Evolutionary conservation across 92 coral and sea anemone species (phyloP), one percentile per base, ranked within the genome.

Genomic region (Paramuricea clavata): DNA sequence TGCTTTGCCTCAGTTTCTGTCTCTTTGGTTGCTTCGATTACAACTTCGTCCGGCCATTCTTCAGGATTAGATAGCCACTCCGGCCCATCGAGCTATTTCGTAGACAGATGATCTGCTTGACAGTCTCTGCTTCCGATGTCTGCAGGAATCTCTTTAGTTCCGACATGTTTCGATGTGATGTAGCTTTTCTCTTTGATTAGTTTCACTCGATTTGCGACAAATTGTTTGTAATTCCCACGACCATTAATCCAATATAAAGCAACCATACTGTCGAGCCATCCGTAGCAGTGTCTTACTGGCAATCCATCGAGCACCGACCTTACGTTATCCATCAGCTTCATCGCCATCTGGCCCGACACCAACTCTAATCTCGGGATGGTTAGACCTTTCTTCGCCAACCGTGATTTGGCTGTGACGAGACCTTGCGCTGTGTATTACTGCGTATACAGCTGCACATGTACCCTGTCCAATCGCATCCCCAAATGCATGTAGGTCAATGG

Each of bases 381-480:
- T 49, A 87, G 87, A 2, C 82, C 82, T 28, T 81, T 70, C 69
- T 87, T 87, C 36, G 87, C 57, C 74, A 76, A 83, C 34, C 88
- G 57, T 56, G 83, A 68, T 34, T 74, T 64, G 0, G 90, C 59
- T 8, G 59, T 50, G 2, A 50, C 59, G 17, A 50, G 21, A 12
- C 59, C 59, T 50, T 50, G 59, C 21, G 17, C 22, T n/a, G n/a
- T n/a, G n/a, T n/a, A n/a, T n/a, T 50, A 50, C 59, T 2, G 59
- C 59, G 59, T 50, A 50, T 8, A 50, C 59, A 3, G 59, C 59
- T 13, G 59, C 59, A 12, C 5, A 8, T 13, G 59, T 50, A 3
- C 17, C 59, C 21, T 50, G 59, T 16, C 59, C 59, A 16, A 4
- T 50, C 2, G 59, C 11, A 13, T 50, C 59, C 11, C 59, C 59